Conservation (phyloP, 2,113 vertebrate species). For the Tiliqua scincoides region DNA sequence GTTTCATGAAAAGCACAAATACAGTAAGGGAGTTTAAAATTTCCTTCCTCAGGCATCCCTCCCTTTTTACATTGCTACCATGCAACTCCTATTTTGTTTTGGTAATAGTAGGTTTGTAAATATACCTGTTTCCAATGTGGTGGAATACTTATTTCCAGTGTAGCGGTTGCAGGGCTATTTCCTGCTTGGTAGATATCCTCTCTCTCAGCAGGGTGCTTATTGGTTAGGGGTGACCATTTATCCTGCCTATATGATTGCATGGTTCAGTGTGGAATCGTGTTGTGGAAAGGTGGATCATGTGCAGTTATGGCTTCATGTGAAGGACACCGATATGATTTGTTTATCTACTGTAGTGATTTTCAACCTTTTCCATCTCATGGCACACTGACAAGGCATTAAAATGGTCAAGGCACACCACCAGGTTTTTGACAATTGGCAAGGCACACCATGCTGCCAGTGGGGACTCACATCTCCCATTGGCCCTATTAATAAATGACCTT, state of each 20-base stretch:
- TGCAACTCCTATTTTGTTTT: not conserved
- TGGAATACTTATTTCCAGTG: not conserved
- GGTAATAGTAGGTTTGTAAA: not conserved
- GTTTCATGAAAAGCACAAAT: not conserved
- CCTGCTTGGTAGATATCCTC: not conserved
- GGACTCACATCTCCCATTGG: no score
- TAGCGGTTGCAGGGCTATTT: not conserved
- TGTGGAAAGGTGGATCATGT: not conserved
- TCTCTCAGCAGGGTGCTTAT: not conserved
- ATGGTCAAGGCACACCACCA: no score
- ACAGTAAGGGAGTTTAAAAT: not conserved
- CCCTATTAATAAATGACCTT: no score
- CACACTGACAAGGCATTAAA: no score
- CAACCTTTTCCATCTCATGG: no score
- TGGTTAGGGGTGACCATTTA: not conserved
- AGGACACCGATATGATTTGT: not conserved
- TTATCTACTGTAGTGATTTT: not conserved
- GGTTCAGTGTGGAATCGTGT: not conserved
- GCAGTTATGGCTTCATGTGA: not conserved
- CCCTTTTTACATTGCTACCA: not conserved
- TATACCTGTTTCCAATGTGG: not conserved
- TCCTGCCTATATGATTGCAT: not conserved
- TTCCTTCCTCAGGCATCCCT: no score
- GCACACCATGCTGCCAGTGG: no score
- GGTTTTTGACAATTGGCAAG: no score